phyloP scores from a whole-genome alignment of 2,888 invertebrate species.

The Drosophila tanythrix region DNA sequence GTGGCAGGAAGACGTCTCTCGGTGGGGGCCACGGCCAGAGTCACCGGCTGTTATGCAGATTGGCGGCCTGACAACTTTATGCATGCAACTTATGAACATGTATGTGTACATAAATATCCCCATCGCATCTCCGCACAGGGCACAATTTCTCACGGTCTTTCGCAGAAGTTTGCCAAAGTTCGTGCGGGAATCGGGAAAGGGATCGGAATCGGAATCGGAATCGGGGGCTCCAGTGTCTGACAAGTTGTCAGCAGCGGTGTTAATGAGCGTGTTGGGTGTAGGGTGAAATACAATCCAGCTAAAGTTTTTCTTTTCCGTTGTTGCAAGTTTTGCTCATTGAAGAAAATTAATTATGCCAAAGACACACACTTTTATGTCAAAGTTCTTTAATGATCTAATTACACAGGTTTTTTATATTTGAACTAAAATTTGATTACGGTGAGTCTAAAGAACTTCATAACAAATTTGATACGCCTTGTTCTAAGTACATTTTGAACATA shows the following conservation, averaged over 20 bases:
- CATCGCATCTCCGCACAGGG: neutral
- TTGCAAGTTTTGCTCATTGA: slow-evolving; percentile 1
- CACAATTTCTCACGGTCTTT: slow-evolving; percentile 61
- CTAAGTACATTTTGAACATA: neutral
- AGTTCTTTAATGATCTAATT: neutral
- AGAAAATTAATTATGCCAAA: neutral
- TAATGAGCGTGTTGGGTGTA: slow-evolving; percentile 53
- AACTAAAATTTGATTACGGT: neutral
- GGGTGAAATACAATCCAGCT: slow-evolving; percentile 21
- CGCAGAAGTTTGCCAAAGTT: slow-evolving; percentile 34
- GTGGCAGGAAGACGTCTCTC: slow-evolving; percentile 29
- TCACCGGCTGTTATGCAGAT: slow-evolving; percentile 52
- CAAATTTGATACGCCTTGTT: neutral
- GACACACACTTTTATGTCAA: neutral
- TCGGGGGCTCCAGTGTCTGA: slow-evolving; percentile 21
- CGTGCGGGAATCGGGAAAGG: slow-evolving; percentile 6
- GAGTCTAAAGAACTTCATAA: neutral
- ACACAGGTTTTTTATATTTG: neutral
- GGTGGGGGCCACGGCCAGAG: slow-evolving; percentile 47
- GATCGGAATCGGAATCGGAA: neutral
- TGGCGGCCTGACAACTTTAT: slow-evolving; percentile 24
- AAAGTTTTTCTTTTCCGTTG: neutral
- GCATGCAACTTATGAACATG: neutral
- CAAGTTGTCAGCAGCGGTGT: slow-evolving; percentile 64
- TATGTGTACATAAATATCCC: slow-evolving; percentile 7